phyloP scores from a whole-genome alignment of 1,140 invertebrate species.

The Xylocopa sonorina region DNA sequence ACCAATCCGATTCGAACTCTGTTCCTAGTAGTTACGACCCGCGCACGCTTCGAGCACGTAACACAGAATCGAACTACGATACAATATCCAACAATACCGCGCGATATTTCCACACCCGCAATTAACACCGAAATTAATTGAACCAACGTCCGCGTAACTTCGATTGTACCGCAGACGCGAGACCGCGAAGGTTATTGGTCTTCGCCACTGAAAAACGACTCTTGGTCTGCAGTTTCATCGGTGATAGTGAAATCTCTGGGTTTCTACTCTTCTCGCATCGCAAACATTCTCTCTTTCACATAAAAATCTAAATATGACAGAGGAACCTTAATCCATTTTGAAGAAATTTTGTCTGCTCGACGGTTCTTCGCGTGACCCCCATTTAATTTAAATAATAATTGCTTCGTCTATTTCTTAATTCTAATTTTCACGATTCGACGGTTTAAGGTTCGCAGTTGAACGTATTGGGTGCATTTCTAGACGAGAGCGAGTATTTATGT shows the following conservation, averaged over 20 bases:
- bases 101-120: slow-evolving; percentile 9
- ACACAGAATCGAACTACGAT: not conserved
- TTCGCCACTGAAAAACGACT: slow-evolving; percentile 1
- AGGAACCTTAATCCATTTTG: not conserved
- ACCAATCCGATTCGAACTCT: not conserved
- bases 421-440: not conserved
- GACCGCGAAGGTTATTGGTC: slow-evolving; percentile 8
- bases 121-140: slow-evolving; percentile 25
- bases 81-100: not conserved
- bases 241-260: not conserved
- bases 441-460: not conserved
- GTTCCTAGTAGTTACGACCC: not conserved
- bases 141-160: not conserved
- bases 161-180: not conserved
- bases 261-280: not conserved
- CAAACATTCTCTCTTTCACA: too few species aligned
- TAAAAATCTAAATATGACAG: too few species aligned
- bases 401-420: too few species aligned
- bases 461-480: not conserved
- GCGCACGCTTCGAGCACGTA: not conserved
- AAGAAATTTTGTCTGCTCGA: too few species aligned
- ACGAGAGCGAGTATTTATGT: slow-evolving; percentile 14
- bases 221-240: not conserved
- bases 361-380: too few species aligned
- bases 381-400: not conserved